Base-by-base conservation (phyloP, 2,888 invertebrate species). In the Melanchra persicariae region DNA sequence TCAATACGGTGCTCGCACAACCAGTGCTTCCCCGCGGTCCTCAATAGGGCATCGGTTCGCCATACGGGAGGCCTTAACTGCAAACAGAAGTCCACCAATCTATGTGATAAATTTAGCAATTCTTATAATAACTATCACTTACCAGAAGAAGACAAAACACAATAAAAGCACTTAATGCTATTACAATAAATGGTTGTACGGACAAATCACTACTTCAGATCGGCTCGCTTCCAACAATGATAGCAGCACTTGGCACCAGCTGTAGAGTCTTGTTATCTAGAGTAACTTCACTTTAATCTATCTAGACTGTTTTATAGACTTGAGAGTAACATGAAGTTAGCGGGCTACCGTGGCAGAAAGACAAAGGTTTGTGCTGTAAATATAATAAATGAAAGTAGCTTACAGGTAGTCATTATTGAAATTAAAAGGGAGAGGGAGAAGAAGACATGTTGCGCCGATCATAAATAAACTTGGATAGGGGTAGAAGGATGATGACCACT, bases 241-340 rank as follows among this genome's bases (percentile, higher is more conserved):
- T 79, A 67, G 43, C 9, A 37, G 24, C 37, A 76, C 71, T 79
- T 81, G 81, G 77, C 81, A 64, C 55, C 47, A 60, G 26, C 37
- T 10, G 15, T 15, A 60, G n/a, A 49, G 30, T 22, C 43, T 43
- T 75, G 54, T 62, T 66, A 75, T 68, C 81, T 70, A 10, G n/a
- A 74, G 49, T 59, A 62, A 66, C 58, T 74, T 54, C 10, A 43
- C 24, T 72, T 52, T 47, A 65, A 62, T 62, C 51, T 70, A 12
- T 26, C 9, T n/a, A 34, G 49, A 61, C 40, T 45, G 45, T 9
- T 62, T 49, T 30, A n/a, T 45, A 24, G 30, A 45, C 45, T 30
- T n/a, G 12, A 37, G n/a, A 57, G 22, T 43, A 3, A 26, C 6
- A 19, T 59, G n/a, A 40, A 77, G 43, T 68, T 55, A 49, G 45